Evolutionary conservation across 1,140 invertebrate genomes (phyloP).

Genomic region (Teleogryllus occipitalis): DNA sequence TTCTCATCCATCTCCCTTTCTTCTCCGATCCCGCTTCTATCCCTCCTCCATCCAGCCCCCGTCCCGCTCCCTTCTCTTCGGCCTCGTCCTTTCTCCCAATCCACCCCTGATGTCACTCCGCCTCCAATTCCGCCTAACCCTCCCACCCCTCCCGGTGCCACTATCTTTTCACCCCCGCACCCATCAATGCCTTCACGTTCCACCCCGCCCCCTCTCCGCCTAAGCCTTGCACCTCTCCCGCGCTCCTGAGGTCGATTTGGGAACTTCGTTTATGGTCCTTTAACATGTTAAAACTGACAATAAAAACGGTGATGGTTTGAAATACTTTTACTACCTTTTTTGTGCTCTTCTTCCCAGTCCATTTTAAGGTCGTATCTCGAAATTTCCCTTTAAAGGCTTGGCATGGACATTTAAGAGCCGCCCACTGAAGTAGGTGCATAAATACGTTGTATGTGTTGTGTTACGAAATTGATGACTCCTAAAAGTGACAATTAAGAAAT

Average conservation of each 20-base stretch:
- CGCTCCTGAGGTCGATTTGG: neutral
- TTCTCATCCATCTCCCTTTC: no score
- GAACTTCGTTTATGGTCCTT: neutral
- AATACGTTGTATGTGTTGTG: slow-evolving; percentile 15
- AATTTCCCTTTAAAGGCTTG: neutral
- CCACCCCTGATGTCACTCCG: no score
- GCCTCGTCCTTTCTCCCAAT: no score
- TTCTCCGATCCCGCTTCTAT: no score
- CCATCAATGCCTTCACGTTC: no score
- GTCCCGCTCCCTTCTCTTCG: no score
- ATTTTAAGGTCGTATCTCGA: neutral
- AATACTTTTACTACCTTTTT: slow-evolving; percentile 2
- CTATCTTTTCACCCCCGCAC: no score
- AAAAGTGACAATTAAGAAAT: slow-evolving; percentile 17
- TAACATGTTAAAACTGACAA: neutral
- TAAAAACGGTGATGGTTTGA: neutral
- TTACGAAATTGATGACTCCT: slow-evolving; percentile 9
- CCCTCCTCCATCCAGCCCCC: no score
- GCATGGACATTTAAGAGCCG: neutral
- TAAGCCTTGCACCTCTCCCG: no score
- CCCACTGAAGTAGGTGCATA: neutral
- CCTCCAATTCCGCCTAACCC: no score
- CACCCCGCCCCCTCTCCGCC: no score
- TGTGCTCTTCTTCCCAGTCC: neutral
- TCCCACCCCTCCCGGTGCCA: no score